These are phyloP conservation scores for Myzus persicae DNA, from an alignment of 1,140 invertebrate genomes.

Conservation along the genomic window DNA sequence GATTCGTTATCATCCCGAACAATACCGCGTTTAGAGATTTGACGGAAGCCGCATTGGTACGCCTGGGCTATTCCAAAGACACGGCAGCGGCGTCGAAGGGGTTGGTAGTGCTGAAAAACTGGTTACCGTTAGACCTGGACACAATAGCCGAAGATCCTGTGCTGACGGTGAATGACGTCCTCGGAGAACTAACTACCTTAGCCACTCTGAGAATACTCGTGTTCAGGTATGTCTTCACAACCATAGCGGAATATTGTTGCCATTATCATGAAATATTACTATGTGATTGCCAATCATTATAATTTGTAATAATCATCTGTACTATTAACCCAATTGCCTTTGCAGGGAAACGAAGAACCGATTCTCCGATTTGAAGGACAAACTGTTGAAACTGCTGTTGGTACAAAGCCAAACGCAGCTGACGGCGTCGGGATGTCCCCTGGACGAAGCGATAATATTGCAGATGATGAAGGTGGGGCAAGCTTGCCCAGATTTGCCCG, in stretches of 20 bases:
- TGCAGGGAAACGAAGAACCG: constrained; percentile 74
- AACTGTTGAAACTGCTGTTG: constrained; percentile 85
- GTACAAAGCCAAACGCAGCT: constrained; percentile 87
- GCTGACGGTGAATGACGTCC: constrained; percentile 88
- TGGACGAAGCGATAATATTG: constrained; percentile 81
- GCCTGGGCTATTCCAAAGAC: constrained; percentile 80
- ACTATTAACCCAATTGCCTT: constrained; percentile 55
- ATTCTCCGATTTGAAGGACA: constrained; percentile 89
- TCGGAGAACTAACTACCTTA: constrained; percentile 89
- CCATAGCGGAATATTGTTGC: neutral
- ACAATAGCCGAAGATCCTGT: constrained; percentile 85
- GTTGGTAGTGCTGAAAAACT: constrained; percentile 89
- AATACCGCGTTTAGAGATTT: constrained; percentile 85
- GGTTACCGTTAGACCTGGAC: constrained; percentile 90
- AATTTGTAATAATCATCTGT: neutral
- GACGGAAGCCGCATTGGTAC: constrained; percentile 78
- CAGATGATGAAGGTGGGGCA: constrained; percentile 54
- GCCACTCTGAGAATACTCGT: constrained; percentile 90
- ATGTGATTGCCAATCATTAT: no score
- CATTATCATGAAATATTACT: no score
- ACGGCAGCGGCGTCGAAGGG: constrained; percentile 75
- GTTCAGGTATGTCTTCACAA: constrained; percentile 69
- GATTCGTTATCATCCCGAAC: constrained; percentile 92
- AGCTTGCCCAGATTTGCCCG: constrained; percentile 71
- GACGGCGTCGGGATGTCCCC: constrained; percentile 85